Evolutionary conservation across 1,140 invertebrate species (phyloP).

Genomic region (Scaptodrosophila lebanonensis): DNA sequence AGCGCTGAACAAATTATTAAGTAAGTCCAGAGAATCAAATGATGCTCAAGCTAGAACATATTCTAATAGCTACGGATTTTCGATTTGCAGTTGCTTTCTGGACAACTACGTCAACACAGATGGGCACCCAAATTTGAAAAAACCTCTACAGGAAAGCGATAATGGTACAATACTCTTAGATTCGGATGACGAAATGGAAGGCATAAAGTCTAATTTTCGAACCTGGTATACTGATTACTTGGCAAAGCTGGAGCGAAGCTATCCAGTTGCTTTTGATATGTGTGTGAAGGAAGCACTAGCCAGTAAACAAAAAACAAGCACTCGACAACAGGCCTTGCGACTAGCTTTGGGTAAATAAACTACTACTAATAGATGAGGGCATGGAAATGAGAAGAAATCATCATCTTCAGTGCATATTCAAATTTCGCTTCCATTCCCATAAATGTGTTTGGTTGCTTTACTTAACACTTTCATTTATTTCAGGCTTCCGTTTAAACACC

Average conservation of each 20-base stretch:
- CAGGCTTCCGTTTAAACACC: slow-evolving; percentile 79
- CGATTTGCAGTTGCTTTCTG: slow-evolving; percentile 78
- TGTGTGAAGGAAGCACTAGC: slow-evolving; percentile 78
- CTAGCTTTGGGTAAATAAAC: slow-evolving; percentile 67
- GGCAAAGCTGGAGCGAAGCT: slow-evolving; percentile 80
- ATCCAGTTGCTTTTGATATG: slow-evolving; percentile 83
- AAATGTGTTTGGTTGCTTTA: no score
- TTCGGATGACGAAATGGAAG: slow-evolving; percentile 55
- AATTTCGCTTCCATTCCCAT: no score
- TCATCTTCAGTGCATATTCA: no score
- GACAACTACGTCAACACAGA: slow-evolving; percentile 48
- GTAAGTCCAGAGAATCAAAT: slow-evolving; percentile 65
- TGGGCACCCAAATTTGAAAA: slow-evolving; percentile 15
- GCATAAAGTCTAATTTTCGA: slow-evolving; percentile 43
- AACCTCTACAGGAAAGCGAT: slow-evolving; percentile 29
- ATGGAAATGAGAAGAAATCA: no score
- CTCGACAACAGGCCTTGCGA: slow-evolving; percentile 54
- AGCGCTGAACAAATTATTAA: slow-evolving; percentile 77
- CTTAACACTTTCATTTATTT: background rate
- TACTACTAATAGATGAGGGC: no score
- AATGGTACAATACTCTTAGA: slow-evolving; percentile 77
- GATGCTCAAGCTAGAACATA: background rate
- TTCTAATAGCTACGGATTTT: background rate
- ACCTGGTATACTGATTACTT: slow-evolving; percentile 79
- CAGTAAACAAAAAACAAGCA: slow-evolving; percentile 26